Percentiles rank a stretch among this genome's conserved stretches.
Conservation (phyloP, 35 echinoderm and acorn worm genomes). For the Acanthaster planci region DNA sequence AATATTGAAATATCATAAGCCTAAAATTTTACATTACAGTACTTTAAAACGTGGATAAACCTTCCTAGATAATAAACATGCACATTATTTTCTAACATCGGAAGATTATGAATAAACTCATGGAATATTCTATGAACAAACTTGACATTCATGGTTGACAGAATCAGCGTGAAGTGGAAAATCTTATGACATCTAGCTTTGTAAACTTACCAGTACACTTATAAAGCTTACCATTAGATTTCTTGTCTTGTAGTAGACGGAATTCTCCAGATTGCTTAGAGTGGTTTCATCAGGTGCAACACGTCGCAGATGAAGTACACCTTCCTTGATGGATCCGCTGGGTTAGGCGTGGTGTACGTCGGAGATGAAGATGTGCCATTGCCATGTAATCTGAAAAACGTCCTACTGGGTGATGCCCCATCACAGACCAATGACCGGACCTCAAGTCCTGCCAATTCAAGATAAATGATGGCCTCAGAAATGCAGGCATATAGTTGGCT, state of each 20-base stretch:
- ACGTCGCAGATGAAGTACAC: conserved; percentile 72
- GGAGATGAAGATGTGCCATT: neutral
- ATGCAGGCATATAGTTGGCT: conserved; percentile 44
- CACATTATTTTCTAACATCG: no score
- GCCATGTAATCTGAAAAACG: conserved; percentile 30
- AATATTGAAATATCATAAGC: neutral
- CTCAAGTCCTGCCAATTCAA: conserved; percentile 38
- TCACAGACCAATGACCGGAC: conserved; percentile 52
- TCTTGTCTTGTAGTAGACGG: conserved; percentile 31
- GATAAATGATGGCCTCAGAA: neutral
- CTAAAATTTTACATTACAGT: no score
- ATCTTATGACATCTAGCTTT: neutral
- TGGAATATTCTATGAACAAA: neutral
- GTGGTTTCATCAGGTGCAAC: conserved; percentile 62
- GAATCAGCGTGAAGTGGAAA: neutral
- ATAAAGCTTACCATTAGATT: neutral
- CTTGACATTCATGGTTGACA: neutral
- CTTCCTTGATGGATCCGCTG: neutral
- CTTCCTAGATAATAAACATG: no score
- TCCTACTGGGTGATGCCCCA: conserved; percentile 51
- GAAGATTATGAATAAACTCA: no score
- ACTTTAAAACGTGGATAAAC: no score
- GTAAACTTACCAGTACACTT: neutral
- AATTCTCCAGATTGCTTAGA: conserved; percentile 60
- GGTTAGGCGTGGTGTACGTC: conserved; percentile 22